These are phyloP conservation scores for Stramonita haemastoma DNA, from an alignment of 2,888 invertebrate species.

Conservation along the genomic window DNA sequence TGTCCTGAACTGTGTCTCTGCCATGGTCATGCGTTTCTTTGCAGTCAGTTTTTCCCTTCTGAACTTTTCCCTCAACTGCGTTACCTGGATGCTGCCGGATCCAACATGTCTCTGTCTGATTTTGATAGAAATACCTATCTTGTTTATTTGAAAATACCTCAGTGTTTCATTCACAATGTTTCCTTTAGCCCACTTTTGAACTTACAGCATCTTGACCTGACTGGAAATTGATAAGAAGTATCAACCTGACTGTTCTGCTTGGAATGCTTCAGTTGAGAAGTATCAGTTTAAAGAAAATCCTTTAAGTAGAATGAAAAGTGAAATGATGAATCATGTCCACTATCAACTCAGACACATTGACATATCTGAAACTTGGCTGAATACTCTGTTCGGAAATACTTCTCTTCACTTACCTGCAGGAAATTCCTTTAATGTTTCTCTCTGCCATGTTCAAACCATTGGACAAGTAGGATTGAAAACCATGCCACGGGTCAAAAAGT, in stretches of 20 bases:
- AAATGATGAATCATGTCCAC: too few species aligned
- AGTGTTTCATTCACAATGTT: background rate
- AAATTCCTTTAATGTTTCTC: too few species aligned
- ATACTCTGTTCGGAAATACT: too few species aligned
- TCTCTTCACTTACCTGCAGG: too few species aligned
- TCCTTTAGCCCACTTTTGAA: background rate
- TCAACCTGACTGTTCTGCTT: background rate
- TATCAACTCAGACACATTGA: too few species aligned
- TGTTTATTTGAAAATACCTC: background rate
- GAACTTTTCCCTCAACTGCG: background rate
- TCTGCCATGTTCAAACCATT: too few species aligned
- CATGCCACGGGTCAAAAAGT: too few species aligned
- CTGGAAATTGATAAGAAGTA: background rate
- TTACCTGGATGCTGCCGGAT: background rate
- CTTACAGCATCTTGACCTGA: background rate
- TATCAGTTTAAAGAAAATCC: too few species aligned
- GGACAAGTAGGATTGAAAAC: too few species aligned
- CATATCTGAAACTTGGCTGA: too few species aligned
- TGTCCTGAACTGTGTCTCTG: background rate
- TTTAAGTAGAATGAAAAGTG: too few species aligned
- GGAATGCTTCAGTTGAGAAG: too few species aligned
- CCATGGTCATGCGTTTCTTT: background rate
- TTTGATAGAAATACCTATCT: background rate
- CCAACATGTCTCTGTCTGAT: background rate
- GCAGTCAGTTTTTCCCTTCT: background rate